Evolutionary conservation across 2,888 invertebrate species (phyloP), one percentile per base, ranked within the genome.

Genomic region (Leucophenga montana): DNA sequence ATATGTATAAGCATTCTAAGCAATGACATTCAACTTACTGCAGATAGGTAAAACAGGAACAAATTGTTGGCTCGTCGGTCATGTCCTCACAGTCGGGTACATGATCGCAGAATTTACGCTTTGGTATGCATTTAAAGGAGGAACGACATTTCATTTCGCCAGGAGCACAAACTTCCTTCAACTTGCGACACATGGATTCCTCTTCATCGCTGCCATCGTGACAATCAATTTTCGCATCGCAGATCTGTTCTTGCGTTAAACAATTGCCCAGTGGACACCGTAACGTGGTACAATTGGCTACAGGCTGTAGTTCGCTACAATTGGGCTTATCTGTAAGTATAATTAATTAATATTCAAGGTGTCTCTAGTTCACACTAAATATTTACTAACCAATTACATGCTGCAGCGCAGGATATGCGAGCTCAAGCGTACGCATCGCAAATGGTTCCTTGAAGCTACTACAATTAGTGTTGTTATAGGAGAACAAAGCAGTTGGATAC

Each of bases 191-290:
- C 67, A 79, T 79, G 62, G 80, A 67, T 44, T 74, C 74, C 2
- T 77, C 77, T 86, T 95, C 95, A 80, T 95, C 95, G 50, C 89
- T 90, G 13, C 91, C 92, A 80, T 93, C 92, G 68, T 92, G 91
- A 78, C 95, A 95, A 78, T 95, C 91, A 0, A 87, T 88, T 54
- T 92, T 89, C 0, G 93, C 93, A 84, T 95, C 91, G 84, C 95
- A 95, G 14, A 94, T 87, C 71, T 91, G 89, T 8, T 88, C 83
- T 70, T 90, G 85, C 0, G 89, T 81, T 50, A 95, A 83, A 85
- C 95, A 95, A 46, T 91, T 87, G 0, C 95, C 95, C 66, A 94
- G 88, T 18, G 90, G 89, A 85, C 95, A 96, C 67, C 94, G 90
- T 85, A 48, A 93, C 91, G 66, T 90, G 82, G 66, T 18, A 80